phyloP scores from a whole-genome alignment of 2,113 vertebrate genomes.

The Leucoraja erinaceus region DNA sequence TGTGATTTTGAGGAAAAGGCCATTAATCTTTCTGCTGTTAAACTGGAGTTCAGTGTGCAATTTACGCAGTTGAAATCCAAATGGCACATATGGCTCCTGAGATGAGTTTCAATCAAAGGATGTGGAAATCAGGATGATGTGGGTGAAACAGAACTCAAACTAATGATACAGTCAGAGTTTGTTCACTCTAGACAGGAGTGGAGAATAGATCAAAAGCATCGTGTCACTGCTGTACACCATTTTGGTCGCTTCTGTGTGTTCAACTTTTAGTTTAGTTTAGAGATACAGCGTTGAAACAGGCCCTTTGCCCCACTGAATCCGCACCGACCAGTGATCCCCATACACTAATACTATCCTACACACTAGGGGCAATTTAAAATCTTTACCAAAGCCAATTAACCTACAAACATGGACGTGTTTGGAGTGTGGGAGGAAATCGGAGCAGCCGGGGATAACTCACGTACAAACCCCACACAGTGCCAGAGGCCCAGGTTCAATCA shows the following conservation, averaged over 20 bases:
- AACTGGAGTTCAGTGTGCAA: neutral
- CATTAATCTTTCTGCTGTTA: constrained; percentile 1
- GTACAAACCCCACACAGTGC: too few species aligned
- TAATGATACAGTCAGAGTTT: neutral
- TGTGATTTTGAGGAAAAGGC: neutral
- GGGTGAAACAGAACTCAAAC: neutral
- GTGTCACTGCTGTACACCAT: too few species aligned
- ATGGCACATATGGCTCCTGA: neutral
- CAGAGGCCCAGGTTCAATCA: too few species aligned
- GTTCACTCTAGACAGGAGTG: neutral
- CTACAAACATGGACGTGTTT: too few species aligned
- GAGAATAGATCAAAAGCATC: neutral
- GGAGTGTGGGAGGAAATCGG: too few species aligned
- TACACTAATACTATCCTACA: too few species aligned
- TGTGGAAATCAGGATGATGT: neutral
- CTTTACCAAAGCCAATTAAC: too few species aligned
- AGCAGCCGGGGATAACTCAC: too few species aligned
- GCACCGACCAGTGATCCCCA: too few species aligned
- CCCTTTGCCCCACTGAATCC: too few species aligned
- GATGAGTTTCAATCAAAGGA: neutral
- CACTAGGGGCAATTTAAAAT: too few species aligned
- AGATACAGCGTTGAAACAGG: too few species aligned
- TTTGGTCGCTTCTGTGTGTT: neutral
- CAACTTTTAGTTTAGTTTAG: neutral
- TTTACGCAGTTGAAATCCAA: neutral